Conservation (phyloP, 23 tunicate genomes). For the Phallusia fumigata region DNA sequence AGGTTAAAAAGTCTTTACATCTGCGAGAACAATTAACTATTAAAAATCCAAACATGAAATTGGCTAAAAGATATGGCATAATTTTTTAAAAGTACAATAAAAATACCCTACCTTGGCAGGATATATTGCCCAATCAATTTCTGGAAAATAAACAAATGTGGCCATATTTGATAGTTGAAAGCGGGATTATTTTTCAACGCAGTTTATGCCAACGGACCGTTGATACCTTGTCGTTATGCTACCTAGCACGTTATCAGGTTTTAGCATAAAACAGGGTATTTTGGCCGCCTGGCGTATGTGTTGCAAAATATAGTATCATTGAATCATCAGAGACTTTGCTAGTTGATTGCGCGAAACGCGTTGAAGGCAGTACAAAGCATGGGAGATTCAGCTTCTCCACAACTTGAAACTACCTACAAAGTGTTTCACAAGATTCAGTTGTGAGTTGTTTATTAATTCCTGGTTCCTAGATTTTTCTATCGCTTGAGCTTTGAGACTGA, state of each 20-base stretch:
- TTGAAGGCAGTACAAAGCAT: not conserved
- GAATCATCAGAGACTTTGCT: not conserved
- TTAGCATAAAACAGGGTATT: constrained; percentile 12
- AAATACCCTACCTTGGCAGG: too few species aligned
- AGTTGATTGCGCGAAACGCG: not conserved
- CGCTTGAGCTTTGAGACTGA: too few species aligned
- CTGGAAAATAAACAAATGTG: too few species aligned
- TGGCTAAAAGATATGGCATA: too few species aligned
- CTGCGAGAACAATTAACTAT: too few species aligned
- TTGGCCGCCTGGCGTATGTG: not conserved
- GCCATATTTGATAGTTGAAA: too few species aligned
- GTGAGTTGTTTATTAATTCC: too few species aligned
- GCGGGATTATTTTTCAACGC: not conserved
- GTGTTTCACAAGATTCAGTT: not conserved
- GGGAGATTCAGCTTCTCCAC: not conserved
- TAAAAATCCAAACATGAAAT: too few species aligned
- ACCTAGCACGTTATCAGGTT: not conserved
- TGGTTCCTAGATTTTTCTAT: too few species aligned
- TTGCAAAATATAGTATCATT: not conserved
- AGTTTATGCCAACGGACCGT: not conserved
- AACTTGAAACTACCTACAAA: constrained; percentile 12
- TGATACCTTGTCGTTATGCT: constrained; percentile 11
- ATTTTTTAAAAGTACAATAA: too few species aligned
- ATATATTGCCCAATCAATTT: too few species aligned
- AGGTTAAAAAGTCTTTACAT: too few species aligned